Base-by-base conservation (phyloP, 2,797 vertebrate species). In the Peromyscus attwateri region DNA sequence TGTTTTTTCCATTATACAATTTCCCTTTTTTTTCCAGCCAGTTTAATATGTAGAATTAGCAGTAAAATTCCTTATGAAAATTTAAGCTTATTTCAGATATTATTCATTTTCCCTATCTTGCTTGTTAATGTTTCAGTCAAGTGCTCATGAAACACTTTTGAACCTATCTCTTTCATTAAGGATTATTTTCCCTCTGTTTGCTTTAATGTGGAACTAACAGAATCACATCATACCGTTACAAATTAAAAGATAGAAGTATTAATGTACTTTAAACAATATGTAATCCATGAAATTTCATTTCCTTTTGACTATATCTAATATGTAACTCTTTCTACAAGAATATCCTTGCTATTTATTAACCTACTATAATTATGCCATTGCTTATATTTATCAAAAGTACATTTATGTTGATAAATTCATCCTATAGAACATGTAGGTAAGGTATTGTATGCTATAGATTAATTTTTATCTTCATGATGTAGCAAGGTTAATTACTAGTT, bases 401-500 rank as follows among this genome's bases (percentile, higher is more conserved):
- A 84, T 88, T 97, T 93, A 82, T 89, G 70, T 49, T 93, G 49
- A 96, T 93, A 95, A 96, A 93, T 82, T 75, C 79, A 94, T 79
- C 66, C 80, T 91, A 80, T 71, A 43, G 91, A 95, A 83, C 62
- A 79, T 70, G 7, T 34, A 43, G 55, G 70, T 92, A 95, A 96
- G 5, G 29, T 91, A 23, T 77, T 68, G 3, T 64, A 43, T 92
- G 29, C 84, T 83, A 83, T 23, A 64, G 81, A 91, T 73, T 94
- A 85, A 93, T 94, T 81, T 96, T 92, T 90, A 95, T 95, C 92
- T 98, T 97, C 64, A 46, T 93, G 97, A 92, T 96, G 27, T 93
- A 95, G 62, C 82, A 55, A 97, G 87, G 91, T 97, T 97, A 98
- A 97, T 97, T 87, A 80, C 57, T 75, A 95, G 89, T 89, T 97